Base-by-base conservation (phyloP, 2,113 vertebrate genomes). In the Globicephala melas region DNA sequence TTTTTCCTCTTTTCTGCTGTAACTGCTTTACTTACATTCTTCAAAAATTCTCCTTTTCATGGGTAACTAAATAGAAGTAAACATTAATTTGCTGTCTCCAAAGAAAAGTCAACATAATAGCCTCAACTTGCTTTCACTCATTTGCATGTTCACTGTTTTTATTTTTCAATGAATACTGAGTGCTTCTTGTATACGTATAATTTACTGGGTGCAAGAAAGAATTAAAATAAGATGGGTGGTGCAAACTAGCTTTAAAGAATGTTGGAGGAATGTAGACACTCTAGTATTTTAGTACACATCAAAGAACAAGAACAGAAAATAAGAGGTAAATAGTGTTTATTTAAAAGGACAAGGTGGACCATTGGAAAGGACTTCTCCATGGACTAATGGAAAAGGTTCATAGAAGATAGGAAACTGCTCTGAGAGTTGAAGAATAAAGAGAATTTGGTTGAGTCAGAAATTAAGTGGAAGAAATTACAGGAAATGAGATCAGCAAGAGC, bases 21-120 rank as follows among this genome's bases (percentile, higher is more conserved):
- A 91, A 94, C 93, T 94, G 82, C 50, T 89, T 77, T 81, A 63
- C 50, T 97, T 87, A 87, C 14, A 50, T 85, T 79, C 38, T 92
- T 93, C 31, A 67, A n/a, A 82, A 89, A 93, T 94, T 94, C 14
- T 77, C 94, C 68, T 97, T 96, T 96, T 88, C 60, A 65, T 77
- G 70, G 23, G 36, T 76, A 76, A 71, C 83, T 79, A 95, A 96
- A 70, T 80, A 97, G 85, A 96, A 87, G 21, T 74, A 94, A 96
- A 97, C 87, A 93, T 80, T 95, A 77, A 87, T 87, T 97, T 92
- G 47, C 41, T 65, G 31, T 96, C 83, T 94, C 47, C 31, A 76
- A 92, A 94, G 95, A 95, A 96, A 97, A 95, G 87, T 96, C 50
- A 96, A 58, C 62, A 67, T 79, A 70, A 50, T 18, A 55, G 10